Base-by-base conservation (phyloP, 2,797 vertebrate species). In the Psittacula derbiana region DNA sequence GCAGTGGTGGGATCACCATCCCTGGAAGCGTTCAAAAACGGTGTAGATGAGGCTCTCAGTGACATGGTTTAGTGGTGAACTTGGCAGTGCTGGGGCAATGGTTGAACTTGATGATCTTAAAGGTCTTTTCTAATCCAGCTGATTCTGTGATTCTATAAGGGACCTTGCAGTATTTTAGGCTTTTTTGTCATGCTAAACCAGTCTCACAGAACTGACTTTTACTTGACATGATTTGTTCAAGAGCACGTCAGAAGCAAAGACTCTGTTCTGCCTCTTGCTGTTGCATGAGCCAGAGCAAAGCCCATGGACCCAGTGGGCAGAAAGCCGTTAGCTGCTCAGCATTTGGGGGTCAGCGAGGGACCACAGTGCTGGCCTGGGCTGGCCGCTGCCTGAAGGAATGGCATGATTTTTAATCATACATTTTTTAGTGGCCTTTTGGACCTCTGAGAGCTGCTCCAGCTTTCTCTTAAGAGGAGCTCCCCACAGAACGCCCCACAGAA, bases 401-500 rank as follows among this genome's bases (percentile, higher is more conserved):
- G 23, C 27, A 14, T 30, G 24, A 18, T 8, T 66, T 70, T 66
- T 16, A 62, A 57, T 31, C 40, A 8, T 2, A 2, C 52, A 20
- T 30, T 18, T 36, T 41, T 55, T 33, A 33, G 30, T 41, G 14
- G 62, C 78, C 25, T 52, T 71, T 65, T 21, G 13, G 47, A 25
- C 33, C 24, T 20, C 14, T 3, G 7, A 31, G 47, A 74, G 18
- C 61, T 27, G 44, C 66, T 41, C 25, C 25, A 15, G 4, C 5
- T 62, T 50, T 13, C 41, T 28, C 18, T 58, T 12, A 1, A 16
- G 62, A 83, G 27, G 23, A 46, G 6, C 5, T 20, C 11, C 21
- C 43, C 23, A 1, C 0, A 13, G 28, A 44, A 4, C 4, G 12
- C 10, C 27, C 40, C 20, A 1, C 1, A 0, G 8, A 31, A 10